These are phyloP conservation scores for Pomacea canaliculata DNA, from an alignment of 2,888 invertebrate species.

Conservation along the genomic window DNA sequence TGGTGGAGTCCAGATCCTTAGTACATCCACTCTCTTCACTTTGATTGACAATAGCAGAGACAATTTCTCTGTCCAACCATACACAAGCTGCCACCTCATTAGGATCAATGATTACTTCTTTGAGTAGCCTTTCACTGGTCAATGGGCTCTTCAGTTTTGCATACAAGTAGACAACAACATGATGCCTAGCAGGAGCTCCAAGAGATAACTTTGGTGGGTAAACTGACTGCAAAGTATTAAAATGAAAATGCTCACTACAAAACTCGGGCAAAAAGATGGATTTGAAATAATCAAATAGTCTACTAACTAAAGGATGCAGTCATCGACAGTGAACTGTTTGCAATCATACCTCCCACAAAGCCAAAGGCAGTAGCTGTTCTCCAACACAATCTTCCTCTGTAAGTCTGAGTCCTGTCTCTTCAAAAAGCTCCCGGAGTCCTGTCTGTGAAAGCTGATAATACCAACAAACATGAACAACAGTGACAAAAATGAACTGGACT, in stretches of 20 bases:
- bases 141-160: slow-evolving; percentile 50
- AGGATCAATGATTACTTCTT: slow-evolving; percentile 60
- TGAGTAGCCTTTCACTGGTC: slow-evolving; percentile 44
- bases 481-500: too few relatives aligned
- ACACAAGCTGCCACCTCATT: slow-evolving; percentile 67
- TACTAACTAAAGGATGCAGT: too few relatives aligned
- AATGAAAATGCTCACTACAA: not conserved
- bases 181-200: slow-evolving; percentile 69
- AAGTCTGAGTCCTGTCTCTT: slow-evolving; percentile 69
- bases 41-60: slow-evolving; percentile 53
- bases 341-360: slow-evolving; percentile 59
- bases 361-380: slow-evolving; percentile 41
- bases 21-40: slow-evolving; percentile 40
- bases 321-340: too few relatives aligned
- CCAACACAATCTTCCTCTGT: slow-evolving; percentile 45
- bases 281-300: too few relatives aligned
- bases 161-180: slow-evolving; percentile 70
- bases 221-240: slow-evolving; percentile 64
- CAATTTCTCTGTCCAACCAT: slow-evolving; percentile 59
- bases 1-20: not conserved
- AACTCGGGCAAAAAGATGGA: too few relatives aligned
- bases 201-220: slow-evolving; percentile 68
- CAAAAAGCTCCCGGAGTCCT: slow-evolving; percentile 69
- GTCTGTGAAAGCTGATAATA: slow-evolving; percentile 58
- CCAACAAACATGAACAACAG: too few relatives aligned